Base-by-base conservation (phyloP, 2,797 vertebrate genomes). In the Platyrinchus mystaceus region DNA sequence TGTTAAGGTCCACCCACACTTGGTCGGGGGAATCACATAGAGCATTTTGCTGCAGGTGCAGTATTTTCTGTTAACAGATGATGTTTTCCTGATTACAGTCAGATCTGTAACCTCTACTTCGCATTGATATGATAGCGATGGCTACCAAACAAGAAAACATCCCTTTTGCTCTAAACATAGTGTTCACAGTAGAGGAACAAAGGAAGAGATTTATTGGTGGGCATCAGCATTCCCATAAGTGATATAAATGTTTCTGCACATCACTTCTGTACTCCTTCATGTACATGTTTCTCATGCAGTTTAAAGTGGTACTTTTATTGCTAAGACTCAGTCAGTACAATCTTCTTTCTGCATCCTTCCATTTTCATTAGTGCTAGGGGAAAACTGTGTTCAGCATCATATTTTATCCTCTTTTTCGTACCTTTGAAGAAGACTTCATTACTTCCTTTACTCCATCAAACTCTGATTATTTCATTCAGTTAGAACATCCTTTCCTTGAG, bases 201-300 rank as follows among this genome's bases (percentile, higher is more conserved):
- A 22, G 68, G 28, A 53, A 27, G 9, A n/a, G 56, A 14, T 73
- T 32, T 71, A 32, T 41, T 19, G 34, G 11, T 93, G 69, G 55
- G 23, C 20, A 23, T 67, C 66, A 53, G 12, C 46, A 46, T 85
- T 91, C 34, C 58, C 1, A 2, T 71, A 41, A 59, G 34, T 55
- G 46, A 12, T 36, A 2, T 1, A 47, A 62, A 17, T 37, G 21
- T 75, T 39, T 62, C 59, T n/a, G 55, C 32, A 23, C 30, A 34
- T 73, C 49, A 10, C 22, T 88, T 69, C 37, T 68, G 5, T 39
- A 7, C 46, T 86, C 37, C 44, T 71, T 64, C 30, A 5, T 26
- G 5, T 10, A 20, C 1, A 1, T 2, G 1, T 52, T 85, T 83
- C 44, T 52, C 34, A n/a, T 1, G 1, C n/a, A 28, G 27, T 56